Evolutionary conservation across 1,140 invertebrate genomes (phyloP).

Genomic region (Drosophila obscura): DNA sequence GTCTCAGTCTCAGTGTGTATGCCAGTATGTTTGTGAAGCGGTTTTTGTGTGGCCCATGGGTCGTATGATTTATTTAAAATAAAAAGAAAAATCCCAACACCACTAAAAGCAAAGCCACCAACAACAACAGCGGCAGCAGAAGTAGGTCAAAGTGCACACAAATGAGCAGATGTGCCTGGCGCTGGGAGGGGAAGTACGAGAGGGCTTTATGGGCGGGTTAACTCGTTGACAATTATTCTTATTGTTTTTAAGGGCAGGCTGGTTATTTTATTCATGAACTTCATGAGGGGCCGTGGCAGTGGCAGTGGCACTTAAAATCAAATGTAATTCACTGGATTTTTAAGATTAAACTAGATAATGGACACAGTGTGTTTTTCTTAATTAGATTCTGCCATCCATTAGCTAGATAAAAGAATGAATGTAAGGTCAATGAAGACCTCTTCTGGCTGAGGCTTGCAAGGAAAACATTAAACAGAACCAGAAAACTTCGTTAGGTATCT

Average conservation of each 20-base stretch:
- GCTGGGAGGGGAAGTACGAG: neutral
- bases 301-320: neutral
- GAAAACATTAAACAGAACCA: too few species aligned
- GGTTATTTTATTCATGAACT: neutral
- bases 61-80: slow-evolving; percentile 76
- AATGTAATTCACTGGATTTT: neutral
- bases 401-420: too few species aligned
- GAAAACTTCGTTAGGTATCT: too few species aligned
- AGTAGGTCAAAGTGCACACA: slow-evolving; percentile 63
- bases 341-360: neutral
- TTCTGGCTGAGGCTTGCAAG: too few species aligned
- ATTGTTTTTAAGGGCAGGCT: slow-evolving; percentile 11
- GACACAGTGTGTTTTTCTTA: too few species aligned
- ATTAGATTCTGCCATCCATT: too few species aligned
- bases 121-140: slow-evolving; percentile 18
- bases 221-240: slow-evolving; percentile 35
- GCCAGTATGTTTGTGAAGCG: slow-evolving; percentile 58
- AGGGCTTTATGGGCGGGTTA: slow-evolving; percentile 11
- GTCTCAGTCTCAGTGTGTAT: slow-evolving; percentile 7
- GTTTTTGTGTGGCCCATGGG: slow-evolving; percentile 59
- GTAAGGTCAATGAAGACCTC: too few species aligned
- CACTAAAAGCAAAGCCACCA: slow-evolving; percentile 33
- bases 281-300: neutral
- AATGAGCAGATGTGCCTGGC: slow-evolving; percentile 32
- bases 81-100: slow-evolving; percentile 40